Percentiles rank a stretch among this genome's conserved stretches.
Conservation (phyloP, 1,140 invertebrate species). For the Drosophila equinoxialis region DNA sequence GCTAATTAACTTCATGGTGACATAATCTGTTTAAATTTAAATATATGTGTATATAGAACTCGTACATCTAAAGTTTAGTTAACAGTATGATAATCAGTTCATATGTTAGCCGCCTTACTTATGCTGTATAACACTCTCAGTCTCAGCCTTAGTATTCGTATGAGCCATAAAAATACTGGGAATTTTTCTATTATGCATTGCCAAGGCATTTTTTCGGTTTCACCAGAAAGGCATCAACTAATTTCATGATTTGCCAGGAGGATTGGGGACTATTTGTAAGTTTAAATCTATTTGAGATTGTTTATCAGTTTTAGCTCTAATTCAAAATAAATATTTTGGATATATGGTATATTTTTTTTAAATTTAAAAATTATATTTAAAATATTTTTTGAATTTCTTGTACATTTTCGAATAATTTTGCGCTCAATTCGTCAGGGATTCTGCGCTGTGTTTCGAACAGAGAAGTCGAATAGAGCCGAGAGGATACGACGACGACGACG, state of each 20-base stretch:
- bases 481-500: slow-evolving; percentile 2
- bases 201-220: slow-evolving; percentile 22
- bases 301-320: neutral
- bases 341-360: neutral
- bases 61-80: neutral
- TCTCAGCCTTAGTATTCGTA: neutral
- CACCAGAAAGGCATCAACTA: neutral
- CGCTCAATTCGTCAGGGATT: slow-evolving; percentile 40
- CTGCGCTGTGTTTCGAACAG: slow-evolving; percentile 60
- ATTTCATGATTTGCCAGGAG: too few species aligned
- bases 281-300: neutral
- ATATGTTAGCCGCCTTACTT: neutral
- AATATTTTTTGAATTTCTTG: slow-evolving; percentile 50
- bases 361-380: neutral
- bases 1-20: neutral
- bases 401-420: slow-evolving; percentile 29
- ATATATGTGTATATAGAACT: neutral
- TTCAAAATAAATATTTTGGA: neutral
- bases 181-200: slow-evolving; percentile 1
- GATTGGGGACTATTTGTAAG: too few species aligned
- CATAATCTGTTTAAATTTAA: neutral
- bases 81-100: neutral
- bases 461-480: slow-evolving; percentile 25
- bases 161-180: slow-evolving; percentile 66
- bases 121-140: slow-evolving; percentile 57